Base-by-base conservation (phyloP, 1,140 invertebrate genomes). In the Diploscapter pachys region DNA sequence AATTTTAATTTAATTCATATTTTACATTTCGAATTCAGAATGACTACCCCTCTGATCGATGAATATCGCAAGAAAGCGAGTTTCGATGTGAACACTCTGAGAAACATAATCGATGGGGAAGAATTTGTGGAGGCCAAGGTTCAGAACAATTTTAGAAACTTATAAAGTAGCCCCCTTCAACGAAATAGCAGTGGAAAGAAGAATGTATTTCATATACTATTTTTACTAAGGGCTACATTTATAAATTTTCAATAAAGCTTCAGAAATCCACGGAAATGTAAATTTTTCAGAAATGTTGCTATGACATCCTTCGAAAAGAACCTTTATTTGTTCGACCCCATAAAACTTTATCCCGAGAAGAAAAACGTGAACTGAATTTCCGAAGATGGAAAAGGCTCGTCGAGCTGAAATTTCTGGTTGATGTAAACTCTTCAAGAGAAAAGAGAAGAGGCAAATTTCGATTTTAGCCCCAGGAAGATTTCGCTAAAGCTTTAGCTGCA, bases 281-380 rank as follows among this genome's bases (percentile, higher is more conserved):
- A 54, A 71, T 75, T 67, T 83, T 89, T 56, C 83, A 95, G 93
- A 90, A 92, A 81, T 90, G 90, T 84, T 88, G 95, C 76, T 95
- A 92, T 91, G 89, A 90, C 51, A 90, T 90, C 4, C 84, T 96
- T 55, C 90, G 93, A 86, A 90, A 88, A n/a, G 92, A 94, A 85
- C 91, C 92, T 4, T 81, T 92, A 0, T 97, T 96, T 85, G 87
- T 88, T 75, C 88, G 79, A 53, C 86, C 89, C n/a, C 69, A 67
- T 57, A 50, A 57, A 54, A 72, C 70, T 55, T 88, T 89, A 8
- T 87, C 89, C 4, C 85, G 92, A n/a, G 91, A 93, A 72, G 92
- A 95, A 74, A 82, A 89, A 57, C 86, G 92, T 55, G 87, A 89
- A 62, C 74, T 91, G 48, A 87, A 90, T 11, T 89, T 89, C 57